Conservation (phyloP, 2,113 vertebrate species). For the Eurystomus gularis region DNA sequence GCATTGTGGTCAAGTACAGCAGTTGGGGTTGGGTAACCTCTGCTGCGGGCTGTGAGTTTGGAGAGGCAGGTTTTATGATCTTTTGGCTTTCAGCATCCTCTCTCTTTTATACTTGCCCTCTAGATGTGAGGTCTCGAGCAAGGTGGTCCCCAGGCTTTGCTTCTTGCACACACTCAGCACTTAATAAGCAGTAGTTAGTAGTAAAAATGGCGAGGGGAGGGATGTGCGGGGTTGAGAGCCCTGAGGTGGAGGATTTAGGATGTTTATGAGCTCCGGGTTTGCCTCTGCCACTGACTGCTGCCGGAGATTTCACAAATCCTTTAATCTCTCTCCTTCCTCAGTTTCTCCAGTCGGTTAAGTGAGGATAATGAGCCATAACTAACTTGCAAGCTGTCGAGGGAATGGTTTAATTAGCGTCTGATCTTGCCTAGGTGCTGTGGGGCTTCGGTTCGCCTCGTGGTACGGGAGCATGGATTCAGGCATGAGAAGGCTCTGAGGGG, state of each 20-base stretch:
- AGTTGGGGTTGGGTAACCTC: neutral
- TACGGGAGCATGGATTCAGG: neutral
- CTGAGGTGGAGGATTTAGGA: slow-evolving; percentile 12
- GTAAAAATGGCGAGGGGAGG: neutral
- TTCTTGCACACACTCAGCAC: neutral
- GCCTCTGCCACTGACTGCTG: slow-evolving; percentile 43
- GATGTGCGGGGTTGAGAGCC: neutral
- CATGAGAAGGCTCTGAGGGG: neutral
- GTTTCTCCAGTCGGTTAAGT: slow-evolving; percentile 64
- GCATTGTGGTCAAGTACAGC: neutral
- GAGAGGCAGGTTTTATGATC: neutral
- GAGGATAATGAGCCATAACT: slow-evolving; percentile 67
- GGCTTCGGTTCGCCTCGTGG: neutral
- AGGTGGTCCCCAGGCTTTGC: neutral
- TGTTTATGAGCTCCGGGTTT: slow-evolving; percentile 28
- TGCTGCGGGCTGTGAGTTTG: neutral
- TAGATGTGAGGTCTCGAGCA: neutral
- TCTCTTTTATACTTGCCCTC: neutral
- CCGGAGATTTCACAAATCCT: slow-evolving; percentile 56
- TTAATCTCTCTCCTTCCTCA: slow-evolving; percentile 67
- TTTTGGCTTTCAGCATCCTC: neutral
- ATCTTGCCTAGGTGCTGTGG: slow-evolving; percentile 50
- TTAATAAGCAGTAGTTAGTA: neutral
- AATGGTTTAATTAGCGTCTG: slow-evolving; percentile 54
- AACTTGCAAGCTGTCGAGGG: slow-evolving; percentile 60